Base-by-base conservation (phyloP, 1,140 invertebrate genomes). In the Ostrea edulis region DNA sequence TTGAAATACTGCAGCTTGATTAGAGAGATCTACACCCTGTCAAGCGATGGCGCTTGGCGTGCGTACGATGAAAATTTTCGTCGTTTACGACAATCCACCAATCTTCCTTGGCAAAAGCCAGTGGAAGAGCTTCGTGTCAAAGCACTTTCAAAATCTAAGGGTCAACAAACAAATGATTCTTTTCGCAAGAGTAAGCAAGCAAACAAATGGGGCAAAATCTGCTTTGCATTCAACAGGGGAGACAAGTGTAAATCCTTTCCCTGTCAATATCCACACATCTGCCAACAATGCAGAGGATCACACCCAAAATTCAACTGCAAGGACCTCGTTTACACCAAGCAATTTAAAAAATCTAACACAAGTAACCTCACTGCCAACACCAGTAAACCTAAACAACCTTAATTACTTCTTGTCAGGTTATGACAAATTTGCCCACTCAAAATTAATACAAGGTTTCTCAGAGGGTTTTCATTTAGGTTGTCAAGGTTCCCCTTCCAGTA, bases 1-100 rank as follows among this genome's bases (percentile, higher is more conserved):
- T 82, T 88, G n/a, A 88, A 88, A 88, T 88, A 88, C 77, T 77
- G 68, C 58, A 77, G 35, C 5, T 85, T 71, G 14, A 51, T 88
- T 12, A 53, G 52, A 44, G 81, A 88, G 1, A 51, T 84, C 5
- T 55, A 54, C 58, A 82, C 62, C 22, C 8, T 54, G 2, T 51
- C 44, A 51, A 83, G 83, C 0, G 62, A 85, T 44, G 22, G 35
- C 11, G 82, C 83, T 20, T 84, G 55, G 44, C 20, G 53, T 2
- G 35, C 55, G 4, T 88, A 88, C 22, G 87, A 88, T 58, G 83
- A 85, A 85, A 35, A 82, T 5, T 88, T 88, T 22, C 82, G 87
- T 54, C 14, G 53, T 44, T 9, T 88, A 25, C 0, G 87, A 11
- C 83, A 55, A 35, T n/a, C 83, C 8, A 22, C 82, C 22, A 29